Evolutionary conservation across 2,888 invertebrate genomes (phyloP).

Genomic region (Slavum lentiscoides): DNA sequence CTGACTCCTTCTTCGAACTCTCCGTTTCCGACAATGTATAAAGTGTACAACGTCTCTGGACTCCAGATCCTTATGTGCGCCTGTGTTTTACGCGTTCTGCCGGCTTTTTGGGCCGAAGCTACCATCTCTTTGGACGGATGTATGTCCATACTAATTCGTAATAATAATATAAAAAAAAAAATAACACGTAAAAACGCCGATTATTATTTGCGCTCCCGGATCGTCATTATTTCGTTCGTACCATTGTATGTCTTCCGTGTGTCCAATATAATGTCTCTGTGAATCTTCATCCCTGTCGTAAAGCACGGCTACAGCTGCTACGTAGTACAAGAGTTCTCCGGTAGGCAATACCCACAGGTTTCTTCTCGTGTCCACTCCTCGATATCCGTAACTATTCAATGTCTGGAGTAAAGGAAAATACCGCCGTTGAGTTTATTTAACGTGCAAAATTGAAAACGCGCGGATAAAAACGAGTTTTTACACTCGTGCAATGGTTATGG

Average conservation of each 20-base stretch:
- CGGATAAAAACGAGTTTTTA: no score
- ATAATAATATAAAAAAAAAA: background rate
- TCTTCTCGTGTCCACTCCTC: conserved; percentile 84
- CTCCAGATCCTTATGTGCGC: conserved; percentile 93
- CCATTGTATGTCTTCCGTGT: conserved; percentile 93
- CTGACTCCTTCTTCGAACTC: conserved; percentile 85
- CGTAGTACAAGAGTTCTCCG: conserved; percentile 88
- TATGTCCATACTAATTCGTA: conserved; percentile 72
- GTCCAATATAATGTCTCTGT: conserved; percentile 87
- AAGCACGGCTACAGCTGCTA: conserved; percentile 88
- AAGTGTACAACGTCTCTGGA: conserved; percentile 82
- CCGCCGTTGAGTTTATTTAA: no score
- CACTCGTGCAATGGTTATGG: no score
- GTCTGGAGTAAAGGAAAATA: conserved; percentile 6
- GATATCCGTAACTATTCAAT: conserved; percentile 75
- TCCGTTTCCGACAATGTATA: conserved; percentile 89
- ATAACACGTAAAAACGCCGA: no score
- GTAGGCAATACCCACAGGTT: conserved; percentile 93
- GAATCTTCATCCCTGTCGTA: conserved; percentile 83
- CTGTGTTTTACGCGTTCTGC: conserved; percentile 80
- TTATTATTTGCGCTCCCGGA: no score
- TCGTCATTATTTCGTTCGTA: conserved; percentile 59
- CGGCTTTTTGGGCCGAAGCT: conserved; percentile 86
- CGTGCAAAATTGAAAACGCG: no score
- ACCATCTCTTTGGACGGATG: conserved; percentile 87